Evolutionary conservation across 1,140 invertebrate species (phyloP).

Genomic region (Hermatobates lingyangjiaoensis): DNA sequence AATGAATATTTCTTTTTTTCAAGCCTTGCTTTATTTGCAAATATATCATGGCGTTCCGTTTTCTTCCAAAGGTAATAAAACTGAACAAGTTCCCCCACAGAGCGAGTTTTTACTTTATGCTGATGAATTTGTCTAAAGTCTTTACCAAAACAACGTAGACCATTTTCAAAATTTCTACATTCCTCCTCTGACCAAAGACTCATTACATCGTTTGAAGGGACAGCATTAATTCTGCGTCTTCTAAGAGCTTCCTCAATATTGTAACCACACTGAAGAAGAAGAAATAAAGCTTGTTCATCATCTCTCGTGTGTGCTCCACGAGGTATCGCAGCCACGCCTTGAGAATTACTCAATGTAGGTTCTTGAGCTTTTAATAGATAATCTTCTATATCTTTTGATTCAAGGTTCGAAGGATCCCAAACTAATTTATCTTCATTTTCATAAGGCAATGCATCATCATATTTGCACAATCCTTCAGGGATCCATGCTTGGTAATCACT

Average conservation of each 20-base stretch:
- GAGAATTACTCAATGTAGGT: conserved; percentile 24
- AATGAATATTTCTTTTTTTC: conserved; percentile 76
- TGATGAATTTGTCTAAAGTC: conserved; percentile 90
- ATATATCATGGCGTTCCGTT: conserved; percentile 83
- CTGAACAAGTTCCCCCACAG: conserved; percentile 91
- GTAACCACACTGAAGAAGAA: conserved; percentile 83
- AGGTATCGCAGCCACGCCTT: conserved; percentile 40
- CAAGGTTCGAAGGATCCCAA: conserved; percentile 69
- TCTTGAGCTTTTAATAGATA: conserved; percentile 55
- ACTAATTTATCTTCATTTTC: conserved; percentile 91
- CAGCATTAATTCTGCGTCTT: conserved; percentile 57
- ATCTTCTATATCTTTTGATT: conserved; percentile 54
- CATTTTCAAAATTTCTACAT: conserved; percentile 90
- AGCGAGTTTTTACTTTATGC: conserved; percentile 80
- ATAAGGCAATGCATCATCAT: conserved; percentile 83
- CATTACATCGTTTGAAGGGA: conserved; percentile 48
- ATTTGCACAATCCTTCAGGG: conserved; percentile 61
- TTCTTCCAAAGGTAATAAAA: conserved; percentile 99
- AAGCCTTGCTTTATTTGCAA: conserved; percentile 61
- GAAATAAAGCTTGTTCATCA: conserved; percentile 83
- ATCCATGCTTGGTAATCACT: conserved; percentile 84
- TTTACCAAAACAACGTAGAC: conserved; percentile 80
- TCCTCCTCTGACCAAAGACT: conserved; percentile 95
- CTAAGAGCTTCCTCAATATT: conserved; percentile 83
- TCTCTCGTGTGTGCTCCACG: conserved; percentile 66